Evolutionary conservation across 2,113 vertebrate genomes (phyloP), one percentile per base, ranked within the genome.

Genomic region (Suncus etruscus): DNA sequence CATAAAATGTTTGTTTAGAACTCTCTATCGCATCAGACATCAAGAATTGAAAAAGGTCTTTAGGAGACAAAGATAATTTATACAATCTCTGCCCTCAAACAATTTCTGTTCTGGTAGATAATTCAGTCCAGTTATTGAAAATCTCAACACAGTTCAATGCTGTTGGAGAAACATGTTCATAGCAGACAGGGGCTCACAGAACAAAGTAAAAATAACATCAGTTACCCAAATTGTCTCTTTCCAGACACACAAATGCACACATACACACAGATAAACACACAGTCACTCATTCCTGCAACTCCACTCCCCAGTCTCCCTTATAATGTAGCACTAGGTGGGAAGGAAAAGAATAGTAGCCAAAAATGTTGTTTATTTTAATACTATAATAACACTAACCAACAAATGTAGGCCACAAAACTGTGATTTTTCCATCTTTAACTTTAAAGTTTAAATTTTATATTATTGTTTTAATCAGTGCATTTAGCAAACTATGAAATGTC

Each of bases 381-480:
- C 16, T 24, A 84, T 29, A 86, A 47, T 2, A 32, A 83, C 18
- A 89, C 25, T 83, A 83, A 11, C 27, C 27, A 75, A 66, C 51
- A 25, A 63, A 77, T 32, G 14, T 14, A 89, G 50, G 18, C 0
- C 58, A 51, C 3, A 63, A 81, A 58, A 63, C 24, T 78, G 2
- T 39, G 69, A 25, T 29, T 78, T 82, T 78, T 72, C 11, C 39
- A 27, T 47, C n/a, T 48, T 72, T 70, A 85, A 79, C 61, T 92
- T 80, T 76, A 72, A 92, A 82, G 10, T 2, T 87, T 89, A 63
- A 27, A 73, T 92, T 91, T 92, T 88, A 83, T 29, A n/a, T 25
- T 4, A 22, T 75, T 82, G 68, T 18, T 68, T 92, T 68, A 69
- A 63, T 87, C 18, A 69, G 50, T 54, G 6, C 24, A 82, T 86